Conservation (phyloP, 2,888 invertebrate species). For the Netelia fuscicornis region DNA sequence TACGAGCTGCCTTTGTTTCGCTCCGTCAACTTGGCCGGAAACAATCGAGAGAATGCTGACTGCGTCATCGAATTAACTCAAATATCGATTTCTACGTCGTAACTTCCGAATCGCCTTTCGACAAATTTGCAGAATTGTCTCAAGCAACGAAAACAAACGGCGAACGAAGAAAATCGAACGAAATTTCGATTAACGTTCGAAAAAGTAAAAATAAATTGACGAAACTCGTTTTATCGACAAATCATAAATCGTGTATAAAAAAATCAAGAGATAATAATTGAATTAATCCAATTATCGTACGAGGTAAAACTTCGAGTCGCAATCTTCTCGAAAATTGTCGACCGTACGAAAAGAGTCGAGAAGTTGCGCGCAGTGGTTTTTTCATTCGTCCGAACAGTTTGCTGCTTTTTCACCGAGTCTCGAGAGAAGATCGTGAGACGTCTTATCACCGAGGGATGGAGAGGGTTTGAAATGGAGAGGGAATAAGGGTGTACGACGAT, state of each 20-base stretch:
- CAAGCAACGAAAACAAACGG: too few species aligned
- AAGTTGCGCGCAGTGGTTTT: neutral
- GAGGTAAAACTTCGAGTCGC: neutral
- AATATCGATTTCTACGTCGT: constrained; percentile 25
- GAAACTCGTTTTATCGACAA: too few species aligned
- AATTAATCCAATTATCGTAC: too few species aligned
- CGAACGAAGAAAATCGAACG: too few species aligned
- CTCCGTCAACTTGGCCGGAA: constrained; percentile 16
- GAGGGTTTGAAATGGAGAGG: constrained; percentile 34
- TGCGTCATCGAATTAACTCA: constrained; percentile 47
- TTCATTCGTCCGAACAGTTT: neutral
- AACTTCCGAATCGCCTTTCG: neutral
- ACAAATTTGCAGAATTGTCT: too few species aligned
- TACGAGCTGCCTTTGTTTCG: neutral
- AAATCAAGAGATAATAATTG: too few species aligned
- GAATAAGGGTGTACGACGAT: constrained; percentile 51
- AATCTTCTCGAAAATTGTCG: neutral
- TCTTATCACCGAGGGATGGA: neutral
- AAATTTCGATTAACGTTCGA: too few species aligned
- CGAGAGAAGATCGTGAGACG: neutral
- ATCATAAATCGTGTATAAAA: too few species aligned
- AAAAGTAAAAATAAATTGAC: too few species aligned
- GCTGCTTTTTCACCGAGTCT: constrained; percentile 11
- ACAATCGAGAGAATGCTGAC: constrained; percentile 47
- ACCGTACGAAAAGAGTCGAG: neutral